A percentile compares a stretch with the other conserved stretches of the same genome.
Conservation (phyloP, 2,113 vertebrate species). For the Prolemur simus region DNA sequence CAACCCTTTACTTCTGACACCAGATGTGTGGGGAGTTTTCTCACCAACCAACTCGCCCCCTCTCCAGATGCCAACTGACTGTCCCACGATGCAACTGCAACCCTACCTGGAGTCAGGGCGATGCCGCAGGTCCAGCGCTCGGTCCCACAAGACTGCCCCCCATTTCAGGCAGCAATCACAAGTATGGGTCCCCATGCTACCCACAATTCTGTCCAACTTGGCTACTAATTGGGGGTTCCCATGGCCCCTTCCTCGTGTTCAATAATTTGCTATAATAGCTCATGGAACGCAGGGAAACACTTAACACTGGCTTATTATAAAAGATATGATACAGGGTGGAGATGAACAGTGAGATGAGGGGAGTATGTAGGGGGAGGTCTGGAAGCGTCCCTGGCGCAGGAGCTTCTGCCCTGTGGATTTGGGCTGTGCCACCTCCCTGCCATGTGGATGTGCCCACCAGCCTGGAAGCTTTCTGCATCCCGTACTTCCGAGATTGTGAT, state of each 20-base stretch:
- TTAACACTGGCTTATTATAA: not conserved
- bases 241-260: not conserved
- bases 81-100: not conserved
- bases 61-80: not conserved
- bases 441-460: not conserved
- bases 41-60: not conserved
- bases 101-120: not conserved
- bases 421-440: not conserved
- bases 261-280: not conserved
- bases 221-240: not conserved
- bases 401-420: not conserved
- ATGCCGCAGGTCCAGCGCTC: not conserved
- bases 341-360: not conserved
- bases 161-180: not conserved
- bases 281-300: not conserved
- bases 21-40: not conserved
- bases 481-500: not conserved
- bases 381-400: not conserved
- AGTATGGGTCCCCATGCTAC: not conserved
- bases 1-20: not conserved
- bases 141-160: too few relatives aligned
- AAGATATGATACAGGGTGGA: not conserved
- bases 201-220: not conserved
- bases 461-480: not conserved
- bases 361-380: not conserved